phyloP scores from a whole-genome alignment of 2,797 vertebrate genomes.

The Protonibea diacanthus region DNA sequence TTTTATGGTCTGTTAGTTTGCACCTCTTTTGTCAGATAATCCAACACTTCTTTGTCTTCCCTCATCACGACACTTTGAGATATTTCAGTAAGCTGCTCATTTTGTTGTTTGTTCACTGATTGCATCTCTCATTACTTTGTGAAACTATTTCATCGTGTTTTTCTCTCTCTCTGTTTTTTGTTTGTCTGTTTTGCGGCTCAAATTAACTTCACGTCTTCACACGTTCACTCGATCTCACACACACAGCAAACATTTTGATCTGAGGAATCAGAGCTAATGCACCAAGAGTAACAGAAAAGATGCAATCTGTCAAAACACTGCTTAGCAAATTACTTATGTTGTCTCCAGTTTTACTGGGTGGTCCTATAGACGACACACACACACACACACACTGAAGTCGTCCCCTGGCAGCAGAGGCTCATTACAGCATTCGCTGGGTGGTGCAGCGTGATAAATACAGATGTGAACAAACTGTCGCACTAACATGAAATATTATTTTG shows the following conservation, averaged over 20 bases:
- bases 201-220: background rate
- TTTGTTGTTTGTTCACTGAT: background rate
- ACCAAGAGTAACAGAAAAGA: background rate
- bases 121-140: background rate
- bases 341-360: too few species aligned
- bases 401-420: constrained; percentile 10
- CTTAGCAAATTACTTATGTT: too few species aligned
- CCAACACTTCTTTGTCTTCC: background rate
- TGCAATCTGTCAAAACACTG: too few species aligned
- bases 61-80: background rate
- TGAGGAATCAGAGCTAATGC: background rate
- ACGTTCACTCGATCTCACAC: background rate
- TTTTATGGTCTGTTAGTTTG: background rate
- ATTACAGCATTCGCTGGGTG: constrained; percentile 1
- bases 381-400: too few species aligned
- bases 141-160: background rate
- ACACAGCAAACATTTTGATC: background rate
- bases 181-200: background rate
- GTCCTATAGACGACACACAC: too few species aligned
- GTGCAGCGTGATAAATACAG: constrained; percentile 30
- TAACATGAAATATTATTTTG: background rate
- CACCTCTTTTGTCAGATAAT: background rate
- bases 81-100: constrained; percentile 2
- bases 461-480: constrained; percentile 6
- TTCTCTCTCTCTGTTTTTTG: background rate